phyloP scores from a whole-genome alignment of 2,113 vertebrate species.

The Dasypus novemcinctus region DNA sequence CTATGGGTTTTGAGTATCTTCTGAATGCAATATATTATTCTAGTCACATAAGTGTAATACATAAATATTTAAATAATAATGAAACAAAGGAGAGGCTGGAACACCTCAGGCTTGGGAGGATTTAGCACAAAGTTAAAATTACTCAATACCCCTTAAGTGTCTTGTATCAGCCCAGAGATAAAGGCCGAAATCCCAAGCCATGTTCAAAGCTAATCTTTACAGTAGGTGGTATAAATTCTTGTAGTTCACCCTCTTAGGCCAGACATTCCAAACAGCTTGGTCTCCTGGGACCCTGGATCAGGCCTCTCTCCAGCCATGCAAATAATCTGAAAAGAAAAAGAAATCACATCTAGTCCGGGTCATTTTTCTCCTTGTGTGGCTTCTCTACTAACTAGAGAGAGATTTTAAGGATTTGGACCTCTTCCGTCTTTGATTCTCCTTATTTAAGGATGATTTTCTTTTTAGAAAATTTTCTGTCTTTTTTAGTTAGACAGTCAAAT shows the following conservation, averaged over 20 bases:
- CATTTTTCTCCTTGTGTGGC: neutral
- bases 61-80: neutral
- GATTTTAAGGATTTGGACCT: slow-evolving; percentile 22
- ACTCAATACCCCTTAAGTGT: neutral
- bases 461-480: slow-evolving; percentile 41
- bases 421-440: neutral
- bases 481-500: neutral
- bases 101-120: neutral
- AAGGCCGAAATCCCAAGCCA: neutral
- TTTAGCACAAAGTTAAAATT: slow-evolving; percentile 18
- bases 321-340: slow-evolving; percentile 32
- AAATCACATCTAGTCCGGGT: neutral
- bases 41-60: neutral
- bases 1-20: neutral
- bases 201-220: neutral
- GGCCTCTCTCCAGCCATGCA: neutral
- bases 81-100: neutral
- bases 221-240: neutral
- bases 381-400: neutral
- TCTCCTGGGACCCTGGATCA: neutral
- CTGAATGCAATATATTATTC: neutral
- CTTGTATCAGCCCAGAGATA: neutral
- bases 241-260: neutral
- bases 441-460: slow-evolving; percentile 24
- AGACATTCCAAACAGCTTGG: neutral